Evolutionary conservation across 1,140 invertebrate species (phyloP).

Genomic region (Neuroterus valhalla): DNA sequence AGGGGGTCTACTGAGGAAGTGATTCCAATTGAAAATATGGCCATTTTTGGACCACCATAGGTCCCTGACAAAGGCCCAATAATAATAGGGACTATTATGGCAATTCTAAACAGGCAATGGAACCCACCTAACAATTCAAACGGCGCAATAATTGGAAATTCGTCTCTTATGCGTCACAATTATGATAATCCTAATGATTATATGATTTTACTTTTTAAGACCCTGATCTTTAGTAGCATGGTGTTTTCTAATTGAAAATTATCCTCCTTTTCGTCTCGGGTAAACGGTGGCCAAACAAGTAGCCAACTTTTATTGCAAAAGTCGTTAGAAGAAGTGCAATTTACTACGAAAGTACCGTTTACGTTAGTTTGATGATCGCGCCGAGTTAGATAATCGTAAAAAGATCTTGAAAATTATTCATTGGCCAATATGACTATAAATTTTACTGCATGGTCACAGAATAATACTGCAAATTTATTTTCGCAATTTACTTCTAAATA

Average conservation of each 20-base stretch:
- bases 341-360: slow-evolving; percentile 18
- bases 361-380: background rate
- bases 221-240: background rate
- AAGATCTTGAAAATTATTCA: background rate
- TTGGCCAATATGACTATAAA: background rate
- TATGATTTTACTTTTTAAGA: background rate
- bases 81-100: too few relatives aligned
- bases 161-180: background rate
- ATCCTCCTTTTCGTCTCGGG: background rate
- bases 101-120: too few relatives aligned
- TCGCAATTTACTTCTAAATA: too few relatives aligned
- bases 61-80: too few relatives aligned
- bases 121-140: too few relatives aligned
- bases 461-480: too few relatives aligned
- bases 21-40: too few relatives aligned
- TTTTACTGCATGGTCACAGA: background rate
- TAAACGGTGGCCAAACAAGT: background rate
- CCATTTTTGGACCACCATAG: too few relatives aligned
- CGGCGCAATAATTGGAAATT: too few relatives aligned
- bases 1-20: too few relatives aligned
- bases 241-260: slow-evolving; percentile 13
- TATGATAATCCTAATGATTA: background rate
- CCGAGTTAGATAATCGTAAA: background rate
- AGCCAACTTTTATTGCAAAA: slow-evolving; percentile 8
- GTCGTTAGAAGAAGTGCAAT: slow-evolving; percentile 16